These are phyloP conservation scores for Cryptosula pallasiana DNA, from an alignment of 2,888 invertebrate species.

Conservation along the genomic window DNA sequence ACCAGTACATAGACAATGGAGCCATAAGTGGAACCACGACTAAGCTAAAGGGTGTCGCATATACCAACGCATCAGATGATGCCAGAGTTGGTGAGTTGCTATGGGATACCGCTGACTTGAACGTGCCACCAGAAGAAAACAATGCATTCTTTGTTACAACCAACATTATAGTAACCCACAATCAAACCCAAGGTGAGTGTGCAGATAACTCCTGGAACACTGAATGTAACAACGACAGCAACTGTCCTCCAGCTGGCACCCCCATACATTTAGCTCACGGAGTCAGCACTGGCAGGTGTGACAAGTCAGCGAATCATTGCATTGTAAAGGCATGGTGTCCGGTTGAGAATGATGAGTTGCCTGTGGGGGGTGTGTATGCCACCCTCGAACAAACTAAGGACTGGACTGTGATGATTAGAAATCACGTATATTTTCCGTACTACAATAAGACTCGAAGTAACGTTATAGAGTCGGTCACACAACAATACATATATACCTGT, in stretches of 20 bases:
- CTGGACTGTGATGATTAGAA: slow-evolving; percentile 44
- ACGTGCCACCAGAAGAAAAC: slow-evolving; percentile 26
- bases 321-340: slow-evolving; percentile 18
- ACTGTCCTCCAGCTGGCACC: slow-evolving; percentile 23
- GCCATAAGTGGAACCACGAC: slow-evolving; percentile 32
- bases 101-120: slow-evolving; percentile 27
- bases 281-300: slow-evolving; percentile 19
- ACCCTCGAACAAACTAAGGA: slow-evolving; percentile 26
- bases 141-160: slow-evolving; percentile 27
- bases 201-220: neutral
- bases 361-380: neutral
- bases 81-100: slow-evolving; percentile 23
- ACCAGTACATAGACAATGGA: slow-evolving; percentile 52
- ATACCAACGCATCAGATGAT: slow-evolving; percentile 26
- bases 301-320: neutral
- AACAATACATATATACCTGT: slow-evolving; percentile 42
- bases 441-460: slow-evolving; percentile 39
- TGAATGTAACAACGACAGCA: slow-evolving; percentile 23
- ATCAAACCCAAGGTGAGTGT: slow-evolving; percentile 27
- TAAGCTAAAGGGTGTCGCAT: slow-evolving; percentile 25
- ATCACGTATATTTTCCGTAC: slow-evolving; percentile 40
- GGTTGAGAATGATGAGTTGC: slow-evolving; percentile 1
- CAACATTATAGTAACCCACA: slow-evolving; percentile 27
- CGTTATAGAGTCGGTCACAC: slow-evolving; percentile 37
- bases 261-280: neutral